phyloP scores from a whole-genome alignment of 2,888 invertebrate species.

The Axea sp. region DNA sequence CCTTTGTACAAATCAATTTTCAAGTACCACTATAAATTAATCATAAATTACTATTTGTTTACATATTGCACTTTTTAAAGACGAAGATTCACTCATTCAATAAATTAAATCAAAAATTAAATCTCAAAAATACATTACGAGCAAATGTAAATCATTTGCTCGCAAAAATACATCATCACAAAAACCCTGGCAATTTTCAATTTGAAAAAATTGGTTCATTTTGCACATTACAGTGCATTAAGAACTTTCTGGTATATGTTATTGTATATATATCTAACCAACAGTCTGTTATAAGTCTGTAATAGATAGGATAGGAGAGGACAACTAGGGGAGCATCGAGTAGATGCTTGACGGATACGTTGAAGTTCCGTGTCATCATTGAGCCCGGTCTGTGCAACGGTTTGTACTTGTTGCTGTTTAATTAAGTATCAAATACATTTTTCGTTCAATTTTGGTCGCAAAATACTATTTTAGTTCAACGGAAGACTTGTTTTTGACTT shows the following conservation, averaged over 20 bases:
- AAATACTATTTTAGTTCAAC: too few species aligned
- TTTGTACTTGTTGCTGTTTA: conserved; percentile 66
- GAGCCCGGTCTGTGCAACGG: conserved; percentile 70
- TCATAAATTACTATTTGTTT: too few species aligned
- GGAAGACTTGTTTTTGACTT: too few species aligned
- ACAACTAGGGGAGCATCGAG: conserved; percentile 78
- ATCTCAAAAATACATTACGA: too few species aligned
- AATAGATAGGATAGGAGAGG: conserved; percentile 77
- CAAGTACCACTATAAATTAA: too few species aligned
- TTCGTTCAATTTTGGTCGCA: conserved; percentile 11
- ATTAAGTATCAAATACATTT: conserved; percentile 24
- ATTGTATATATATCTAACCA: conserved; percentile 54
- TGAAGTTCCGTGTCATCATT: conserved; percentile 75
- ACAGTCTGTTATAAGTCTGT: conserved; percentile 74
- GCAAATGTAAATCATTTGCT: too few species aligned
- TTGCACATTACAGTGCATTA: conserved; percentile 23
- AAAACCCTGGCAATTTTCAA: too few species aligned
- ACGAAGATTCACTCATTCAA: too few species aligned
- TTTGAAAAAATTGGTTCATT: conserved; percentile 28
- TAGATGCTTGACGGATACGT: conserved; percentile 76
- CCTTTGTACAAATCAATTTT: too few species aligned
- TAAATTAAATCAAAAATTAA: too few species aligned
- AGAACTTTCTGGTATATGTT: conserved; percentile 53
- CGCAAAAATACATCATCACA: too few species aligned
- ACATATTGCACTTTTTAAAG: too few species aligned